A percentile compares a stretch with the other conserved stretches of the same genome.
Conservation (phyloP, 2,113 vertebrate genomes). For the Plecotus auritus region DNA sequence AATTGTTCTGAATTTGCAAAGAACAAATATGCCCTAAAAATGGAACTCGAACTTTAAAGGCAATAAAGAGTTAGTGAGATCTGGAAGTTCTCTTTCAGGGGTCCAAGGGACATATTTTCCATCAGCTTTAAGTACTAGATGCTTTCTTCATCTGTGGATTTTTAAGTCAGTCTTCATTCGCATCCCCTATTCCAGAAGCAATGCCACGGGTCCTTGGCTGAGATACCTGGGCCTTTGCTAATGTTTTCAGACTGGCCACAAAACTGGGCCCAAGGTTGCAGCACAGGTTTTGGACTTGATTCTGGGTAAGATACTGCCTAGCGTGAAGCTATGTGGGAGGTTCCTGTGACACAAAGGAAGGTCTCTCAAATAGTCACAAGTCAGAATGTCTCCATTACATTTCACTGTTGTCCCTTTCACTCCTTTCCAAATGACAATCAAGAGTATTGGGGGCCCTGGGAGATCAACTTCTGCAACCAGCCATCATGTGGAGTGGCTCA, state of each 20-base stretch:
- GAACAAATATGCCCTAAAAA: slow-evolving; percentile 66
- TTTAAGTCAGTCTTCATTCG: not conserved
- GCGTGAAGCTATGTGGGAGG: not conserved
- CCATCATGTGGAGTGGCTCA: not conserved
- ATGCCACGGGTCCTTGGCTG: not conserved
- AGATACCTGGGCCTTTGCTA: not conserved
- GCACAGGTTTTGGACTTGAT: not conserved
- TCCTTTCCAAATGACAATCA: not conserved
- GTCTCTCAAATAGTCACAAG: not conserved
- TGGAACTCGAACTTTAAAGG: slow-evolving; percentile 67
- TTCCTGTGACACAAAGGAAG: not conserved
- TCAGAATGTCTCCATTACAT: not conserved
- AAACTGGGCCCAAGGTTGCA: not conserved
- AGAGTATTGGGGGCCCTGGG: fast-evolving
- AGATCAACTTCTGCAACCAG: not conserved
- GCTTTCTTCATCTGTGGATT: slow-evolving; percentile 38
- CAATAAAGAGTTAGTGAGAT: slow-evolving; percentile 58
- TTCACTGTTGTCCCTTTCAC: not conserved
- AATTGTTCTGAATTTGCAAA: slow-evolving; percentile 65
- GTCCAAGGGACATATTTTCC: slow-evolving; percentile 60
- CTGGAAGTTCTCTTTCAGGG: slow-evolving; percentile 48
- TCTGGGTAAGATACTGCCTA: not conserved
- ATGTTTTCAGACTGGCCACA: not conserved
- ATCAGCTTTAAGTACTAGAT: not conserved
- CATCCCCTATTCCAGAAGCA: slow-evolving; percentile 24